Evolutionary conservation across 2,113 vertebrate genomes (phyloP).

Genomic region (Leucopternis melanops): DNA sequence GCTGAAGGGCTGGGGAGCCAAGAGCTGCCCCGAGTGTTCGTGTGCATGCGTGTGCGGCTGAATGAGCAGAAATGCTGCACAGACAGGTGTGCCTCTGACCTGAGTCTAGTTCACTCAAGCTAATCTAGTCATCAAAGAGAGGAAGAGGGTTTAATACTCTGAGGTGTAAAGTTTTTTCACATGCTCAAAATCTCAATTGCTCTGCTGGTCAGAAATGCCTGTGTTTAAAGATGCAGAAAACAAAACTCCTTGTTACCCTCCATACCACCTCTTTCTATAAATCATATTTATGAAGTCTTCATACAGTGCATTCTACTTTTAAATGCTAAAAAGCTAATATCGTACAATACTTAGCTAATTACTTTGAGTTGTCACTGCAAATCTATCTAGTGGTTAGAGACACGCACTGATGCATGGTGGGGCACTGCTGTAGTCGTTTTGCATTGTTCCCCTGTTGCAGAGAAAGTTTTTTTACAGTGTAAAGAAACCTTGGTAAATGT

Average conservation of each 20-base stretch:
- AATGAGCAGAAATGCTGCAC: neutral
- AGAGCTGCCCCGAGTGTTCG: neutral
- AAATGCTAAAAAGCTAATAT: neutral
- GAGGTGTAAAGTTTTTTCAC: neutral
- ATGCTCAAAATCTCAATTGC: neutral
- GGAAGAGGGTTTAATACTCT: neutral
- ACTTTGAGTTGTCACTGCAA: neutral
- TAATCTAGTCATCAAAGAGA: neutral
- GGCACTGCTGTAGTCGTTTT: neutral
- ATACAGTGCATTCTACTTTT: neutral
- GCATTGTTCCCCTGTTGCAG: neutral
- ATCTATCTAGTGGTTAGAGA: neutral
- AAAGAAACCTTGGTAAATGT: neutral
- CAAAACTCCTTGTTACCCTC: neutral
- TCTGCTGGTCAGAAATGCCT: neutral
- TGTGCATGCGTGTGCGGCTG: neutral
- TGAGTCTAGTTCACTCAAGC: neutral
- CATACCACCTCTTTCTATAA: neutral
- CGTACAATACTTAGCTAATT: neutral
- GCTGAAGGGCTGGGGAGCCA: neutral
- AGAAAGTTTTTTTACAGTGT: neutral
- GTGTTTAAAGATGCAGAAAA: neutral
- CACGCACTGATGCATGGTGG: rapidly evolving
- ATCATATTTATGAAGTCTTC: neutral
- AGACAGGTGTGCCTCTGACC: neutral